Evolutionary conservation across 2,888 invertebrate genomes (phyloP).

Genomic region (Cataglyphis livida): DNA sequence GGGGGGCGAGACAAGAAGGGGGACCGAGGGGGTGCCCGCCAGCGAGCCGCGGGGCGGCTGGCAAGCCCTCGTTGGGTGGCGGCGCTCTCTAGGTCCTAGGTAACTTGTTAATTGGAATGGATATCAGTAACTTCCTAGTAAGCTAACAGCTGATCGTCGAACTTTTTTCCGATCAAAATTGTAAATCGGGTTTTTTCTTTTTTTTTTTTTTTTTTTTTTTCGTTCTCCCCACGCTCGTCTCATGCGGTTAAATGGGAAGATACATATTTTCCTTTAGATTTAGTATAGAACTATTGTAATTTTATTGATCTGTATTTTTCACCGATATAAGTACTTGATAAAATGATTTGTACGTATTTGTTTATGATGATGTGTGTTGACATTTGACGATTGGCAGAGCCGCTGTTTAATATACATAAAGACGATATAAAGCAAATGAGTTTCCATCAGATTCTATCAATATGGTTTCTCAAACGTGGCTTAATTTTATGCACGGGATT

Average conservation of each 20-base stretch:
- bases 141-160: too few species aligned
- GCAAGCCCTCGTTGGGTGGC: conserved; percentile 59
- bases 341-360: not conserved
- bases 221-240: not conserved
- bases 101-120: conserved; percentile 43
- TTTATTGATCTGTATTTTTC: not conserved
- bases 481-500: conserved; percentile 30
- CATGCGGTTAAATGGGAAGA: not conserved
- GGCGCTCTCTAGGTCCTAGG: conserved; percentile 58
- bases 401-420: not conserved
- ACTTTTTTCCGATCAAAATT: not conserved
- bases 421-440: not conserved
- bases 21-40: conserved; percentile 42
- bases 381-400: not conserved
- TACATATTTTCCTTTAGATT: not conserved
- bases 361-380: not conserved
- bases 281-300: not conserved
- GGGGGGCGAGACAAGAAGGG: conserved; percentile 29
- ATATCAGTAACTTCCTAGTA: conserved; percentile 34
- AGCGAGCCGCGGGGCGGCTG: conserved; percentile 45
- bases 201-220: too few species aligned
- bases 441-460: not conserved
- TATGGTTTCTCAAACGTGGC: not conserved
- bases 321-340: not conserved
- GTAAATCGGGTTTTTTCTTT: not conserved